Evolutionary conservation across 1,140 invertebrate genomes (phyloP).

Genomic region (Drosophila ogumai): DNA sequence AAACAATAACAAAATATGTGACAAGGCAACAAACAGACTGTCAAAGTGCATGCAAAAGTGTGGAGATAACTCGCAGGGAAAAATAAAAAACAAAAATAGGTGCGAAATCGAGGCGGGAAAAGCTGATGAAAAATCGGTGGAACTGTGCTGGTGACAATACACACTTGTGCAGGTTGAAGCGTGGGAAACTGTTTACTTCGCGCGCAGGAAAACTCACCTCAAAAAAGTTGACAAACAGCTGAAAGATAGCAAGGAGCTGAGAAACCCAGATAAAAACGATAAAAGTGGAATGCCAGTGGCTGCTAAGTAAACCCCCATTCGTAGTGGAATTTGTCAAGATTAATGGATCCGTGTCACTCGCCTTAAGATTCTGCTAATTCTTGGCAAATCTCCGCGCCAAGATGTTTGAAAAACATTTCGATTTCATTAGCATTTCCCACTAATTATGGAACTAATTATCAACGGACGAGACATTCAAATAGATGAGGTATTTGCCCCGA

Average conservation of each 20-base stretch:
- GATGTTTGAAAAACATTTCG: constrained; percentile 48
- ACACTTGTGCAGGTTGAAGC: constrained; percentile 56
- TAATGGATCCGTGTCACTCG: constrained; percentile 63
- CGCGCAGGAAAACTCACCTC: constrained; percentile 7
- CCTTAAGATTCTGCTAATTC: constrained; percentile 49
- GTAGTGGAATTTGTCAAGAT: constrained; percentile 27
- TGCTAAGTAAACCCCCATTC: neutral
- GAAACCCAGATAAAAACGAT: constrained; percentile 16
- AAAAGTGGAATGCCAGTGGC: constrained; percentile 28
- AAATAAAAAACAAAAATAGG: constrained; percentile 34
- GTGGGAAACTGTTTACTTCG: constrained; percentile 74
- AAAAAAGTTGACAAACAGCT: constrained; percentile 42
- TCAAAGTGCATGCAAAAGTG: constrained; percentile 51
- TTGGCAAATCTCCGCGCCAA: constrained; percentile 44
- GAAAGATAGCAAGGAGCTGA: constrained; percentile 1
- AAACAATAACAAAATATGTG: constrained; percentile 64
- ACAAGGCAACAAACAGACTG: constrained; percentile 32
- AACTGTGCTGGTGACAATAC: constrained; percentile 25
- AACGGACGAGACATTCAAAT: constrained; percentile 50
- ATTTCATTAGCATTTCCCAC: constrained; percentile 71
- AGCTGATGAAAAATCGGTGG: constrained; percentile 58
- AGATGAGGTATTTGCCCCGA: constrained; percentile 57
- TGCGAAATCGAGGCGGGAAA: constrained; percentile 38
- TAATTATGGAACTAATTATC: constrained; percentile 77
- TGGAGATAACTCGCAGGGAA: constrained; percentile 10